These are phyloP conservation scores for Pemphredon lugubris DNA, from an alignment of 2,888 invertebrate genomes.

Conservation along the genomic window DNA sequence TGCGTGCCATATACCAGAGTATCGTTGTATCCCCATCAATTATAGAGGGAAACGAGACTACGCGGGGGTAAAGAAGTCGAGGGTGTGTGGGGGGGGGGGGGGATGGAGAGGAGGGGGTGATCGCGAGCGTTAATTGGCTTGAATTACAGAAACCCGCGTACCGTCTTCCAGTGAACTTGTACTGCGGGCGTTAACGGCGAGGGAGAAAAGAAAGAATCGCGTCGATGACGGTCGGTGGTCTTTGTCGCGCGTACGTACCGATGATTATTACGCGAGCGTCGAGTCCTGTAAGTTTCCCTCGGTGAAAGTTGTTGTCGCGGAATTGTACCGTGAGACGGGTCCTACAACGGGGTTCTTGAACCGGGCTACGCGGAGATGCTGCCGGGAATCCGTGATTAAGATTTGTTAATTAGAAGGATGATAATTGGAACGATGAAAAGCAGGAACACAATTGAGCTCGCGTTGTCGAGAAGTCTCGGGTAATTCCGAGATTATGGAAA, in stretches of 20 bases:
- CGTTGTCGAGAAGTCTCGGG: no score
- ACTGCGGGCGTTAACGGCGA: background rate
- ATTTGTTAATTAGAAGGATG: no score
- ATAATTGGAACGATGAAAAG: no score
- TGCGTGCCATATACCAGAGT: conserved; percentile 59
- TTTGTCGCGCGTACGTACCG: background rate
- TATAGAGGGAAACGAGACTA: conserved; percentile 32
- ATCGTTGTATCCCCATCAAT: conserved; percentile 62
- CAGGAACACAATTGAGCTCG: no score
- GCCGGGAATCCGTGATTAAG: no score
- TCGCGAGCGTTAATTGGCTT: conserved; percentile 68
- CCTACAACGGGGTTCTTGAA: background rate
- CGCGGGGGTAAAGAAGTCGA: background rate
- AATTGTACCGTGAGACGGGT: no score
- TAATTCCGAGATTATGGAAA: no score
- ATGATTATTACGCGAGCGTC: background rate
- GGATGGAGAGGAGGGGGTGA: conserved; percentile 11
- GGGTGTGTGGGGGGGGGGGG: background rate
- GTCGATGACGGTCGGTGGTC: background rate
- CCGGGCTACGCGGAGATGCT: no score
- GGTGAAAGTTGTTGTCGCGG: no score
- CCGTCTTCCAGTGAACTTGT: conserved; percentile 53
- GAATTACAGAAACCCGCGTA: conserved; percentile 69
- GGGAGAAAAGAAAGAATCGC: background rate
- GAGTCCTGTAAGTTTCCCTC: no score